Percentiles rank a stretch among this genome's conserved stretches.
phyloP scores from a whole-genome alignment of 2,113 vertebrate species.

The Hiodon tergisus region DNA sequence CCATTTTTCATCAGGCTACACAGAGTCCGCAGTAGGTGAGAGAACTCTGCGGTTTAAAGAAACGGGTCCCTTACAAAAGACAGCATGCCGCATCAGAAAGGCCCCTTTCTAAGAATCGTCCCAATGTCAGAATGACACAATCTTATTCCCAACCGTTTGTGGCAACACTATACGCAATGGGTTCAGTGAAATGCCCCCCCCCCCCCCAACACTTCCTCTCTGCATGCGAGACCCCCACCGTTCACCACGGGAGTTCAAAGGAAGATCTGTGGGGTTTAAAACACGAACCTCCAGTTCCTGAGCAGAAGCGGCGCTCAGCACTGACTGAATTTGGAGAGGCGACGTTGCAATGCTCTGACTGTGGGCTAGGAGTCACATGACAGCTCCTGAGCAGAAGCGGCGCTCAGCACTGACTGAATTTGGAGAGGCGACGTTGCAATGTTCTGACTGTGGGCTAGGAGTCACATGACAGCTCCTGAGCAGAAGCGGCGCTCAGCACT shows the following conservation, averaged over 20 bases:
- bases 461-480: not conserved
- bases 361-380: too few species aligned
- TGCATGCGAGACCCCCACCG: not conserved
- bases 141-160: not conserved
- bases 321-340: not conserved
- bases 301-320: not conserved
- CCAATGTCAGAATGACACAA: not conserved
- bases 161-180: constrained; percentile 2
- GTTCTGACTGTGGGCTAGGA: too few species aligned
- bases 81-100: not conserved
- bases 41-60: too few species aligned
- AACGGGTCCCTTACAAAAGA: not conserved
- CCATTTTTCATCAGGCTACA: too few species aligned
- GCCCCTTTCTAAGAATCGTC: not conserved
- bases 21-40: too few species aligned
- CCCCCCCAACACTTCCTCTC: not conserved
- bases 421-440: too few species aligned
- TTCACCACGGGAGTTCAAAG: not conserved
- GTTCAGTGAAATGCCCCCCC: not conserved
- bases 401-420: not conserved
- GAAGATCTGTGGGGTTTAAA: constrained; percentile 6
- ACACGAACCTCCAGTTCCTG: not conserved
- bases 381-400: not conserved
- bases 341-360: too few species aligned
- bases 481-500: not conserved